Evolutionary conservation across 2,888 invertebrate species (phyloP), one percentile per base, ranked within the genome.

Genomic region (Seira musarum): DNA sequence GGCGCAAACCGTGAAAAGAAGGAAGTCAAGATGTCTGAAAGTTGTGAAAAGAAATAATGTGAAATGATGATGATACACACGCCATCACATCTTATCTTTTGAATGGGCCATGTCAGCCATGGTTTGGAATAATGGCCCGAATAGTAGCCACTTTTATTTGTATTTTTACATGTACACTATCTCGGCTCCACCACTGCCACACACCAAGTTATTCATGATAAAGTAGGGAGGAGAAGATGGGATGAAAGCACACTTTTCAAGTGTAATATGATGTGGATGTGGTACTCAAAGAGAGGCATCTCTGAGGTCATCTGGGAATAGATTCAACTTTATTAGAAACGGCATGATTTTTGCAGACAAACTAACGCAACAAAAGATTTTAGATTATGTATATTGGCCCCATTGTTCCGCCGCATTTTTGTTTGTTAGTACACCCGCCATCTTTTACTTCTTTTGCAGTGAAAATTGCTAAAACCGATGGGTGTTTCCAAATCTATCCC

Each of bases 311-410:
- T 80, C 74, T 60, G 80, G 80, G 80, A 80, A 80, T 80, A 80
- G 80, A 80, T 80, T 80, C 74, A 80, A 80, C 74, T 74, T 80
- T 80, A 80, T 80, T 80, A 80, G 74, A 70, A 80, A 60, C 65
- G 60, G 64, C 65, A 70, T 46, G 24, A 78, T 65, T 49, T 49
- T n/a, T 49, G 49, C 15, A 49, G 49, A n/a, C 3, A 49, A n/a
- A 49, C 17, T n/a, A n/a, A n/a, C 13, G 6, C 49, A 8, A 3
- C 49, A 8, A 3, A 3, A 15, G 2, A 49, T 49, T 49, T 49
- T 49, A 2, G 15, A n/a, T 49, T 49, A n/a, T 49, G 49, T 49
- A n/a, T 49, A n/a, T 49, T 49, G 13, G 15, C 49, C 3, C 15
- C 49, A 49, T 15, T n/a, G 49, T n/a, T 3, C 15, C 15, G 15